phyloP scores from a whole-genome alignment of 2,888 invertebrate genomes.

The Stegana nigrithorax region DNA sequence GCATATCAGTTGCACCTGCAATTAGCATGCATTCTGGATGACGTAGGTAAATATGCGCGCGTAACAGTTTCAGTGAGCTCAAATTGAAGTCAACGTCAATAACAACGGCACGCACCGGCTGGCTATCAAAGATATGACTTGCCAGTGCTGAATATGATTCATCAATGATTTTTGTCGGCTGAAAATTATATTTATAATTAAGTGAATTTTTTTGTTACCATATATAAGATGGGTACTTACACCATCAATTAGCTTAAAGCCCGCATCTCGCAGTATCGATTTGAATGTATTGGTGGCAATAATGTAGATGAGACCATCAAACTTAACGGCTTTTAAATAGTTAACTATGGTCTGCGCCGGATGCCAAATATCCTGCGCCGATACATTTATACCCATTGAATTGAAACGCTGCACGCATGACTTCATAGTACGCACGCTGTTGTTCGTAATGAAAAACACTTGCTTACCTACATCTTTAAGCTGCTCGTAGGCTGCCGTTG shows the following conservation, averaged over 20 bases:
- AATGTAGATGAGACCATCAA: conserved; percentile 69
- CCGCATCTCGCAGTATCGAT: conserved; percentile 64
- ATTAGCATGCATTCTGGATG: conserved; percentile 69
- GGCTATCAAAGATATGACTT: conserved; percentile 44
- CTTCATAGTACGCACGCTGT: conserved; percentile 58
- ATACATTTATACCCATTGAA: conserved; percentile 48
- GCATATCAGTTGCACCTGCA: conserved; percentile 67
- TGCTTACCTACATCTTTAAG: conserved; percentile 68
- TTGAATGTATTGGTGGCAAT: conserved; percentile 65
- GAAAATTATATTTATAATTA: no score
- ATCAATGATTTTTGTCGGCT: conserved; percentile 54
- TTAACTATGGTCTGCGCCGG: conserved; percentile 68
- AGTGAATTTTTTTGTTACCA: no score
- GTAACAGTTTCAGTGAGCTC: conserved; percentile 67
- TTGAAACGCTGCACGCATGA: conserved; percentile 49
- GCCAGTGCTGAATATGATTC: conserved; percentile 47
- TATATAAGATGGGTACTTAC: conserved; percentile 59
- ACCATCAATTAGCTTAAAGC: conserved; percentile 66
- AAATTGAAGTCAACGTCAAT: conserved; percentile 69
- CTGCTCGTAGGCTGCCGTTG: conserved; percentile 58
- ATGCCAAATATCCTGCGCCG: conserved; percentile 61
- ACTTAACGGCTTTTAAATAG: conserved; percentile 69
- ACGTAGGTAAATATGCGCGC: conserved; percentile 67
- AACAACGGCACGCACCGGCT: conserved; percentile 70
- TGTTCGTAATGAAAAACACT: conserved; percentile 68